phyloP scores from a whole-genome alignment of 1,140 invertebrate genomes.

The Drosophila bifasciata region DNA sequence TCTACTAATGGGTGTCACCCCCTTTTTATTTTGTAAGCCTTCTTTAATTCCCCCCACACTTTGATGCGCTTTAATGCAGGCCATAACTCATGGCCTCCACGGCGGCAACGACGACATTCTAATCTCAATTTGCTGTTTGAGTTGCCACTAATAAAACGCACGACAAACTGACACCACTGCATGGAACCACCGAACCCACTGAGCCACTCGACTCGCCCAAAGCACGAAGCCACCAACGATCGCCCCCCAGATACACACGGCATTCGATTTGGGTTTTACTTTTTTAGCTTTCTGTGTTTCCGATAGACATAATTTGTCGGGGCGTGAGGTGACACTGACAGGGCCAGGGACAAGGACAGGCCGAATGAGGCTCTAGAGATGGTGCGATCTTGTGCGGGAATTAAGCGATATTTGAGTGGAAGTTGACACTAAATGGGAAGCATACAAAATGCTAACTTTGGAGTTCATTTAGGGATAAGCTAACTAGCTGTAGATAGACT shows the following conservation, averaged over 20 bases:
- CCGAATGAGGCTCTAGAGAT: constrained; percentile 7
- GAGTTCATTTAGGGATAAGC: no score
- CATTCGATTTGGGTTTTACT: constrained; percentile 25
- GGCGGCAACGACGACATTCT: constrained; percentile 44
- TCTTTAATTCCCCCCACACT: constrained; percentile 27
- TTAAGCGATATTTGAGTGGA: no score
- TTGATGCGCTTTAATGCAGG: constrained; percentile 63
- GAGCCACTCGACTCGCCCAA: constrained; percentile 6
- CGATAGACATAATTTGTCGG: constrained; percentile 57
- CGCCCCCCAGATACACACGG: constrained; percentile 29
- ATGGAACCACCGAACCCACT: constrained; percentile 31
- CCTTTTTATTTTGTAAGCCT: neutral
- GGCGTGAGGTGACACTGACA: constrained; percentile 52
- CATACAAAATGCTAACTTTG: no score
- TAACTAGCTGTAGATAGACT: no score
- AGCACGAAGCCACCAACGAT: constrained; percentile 8
- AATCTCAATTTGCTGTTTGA: constrained; percentile 69
- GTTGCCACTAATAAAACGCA: constrained; percentile 74
- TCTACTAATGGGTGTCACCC: constrained; percentile 26
- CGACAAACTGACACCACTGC: constrained; percentile 51
- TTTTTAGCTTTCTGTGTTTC: constrained; percentile 45
- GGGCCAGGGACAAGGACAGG: neutral
- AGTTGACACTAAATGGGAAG: no score
- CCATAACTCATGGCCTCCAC: constrained; percentile 63
- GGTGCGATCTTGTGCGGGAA: neutral